Conservation (phyloP, 2,888 invertebrate genomes). For the Actias luna region DNA sequence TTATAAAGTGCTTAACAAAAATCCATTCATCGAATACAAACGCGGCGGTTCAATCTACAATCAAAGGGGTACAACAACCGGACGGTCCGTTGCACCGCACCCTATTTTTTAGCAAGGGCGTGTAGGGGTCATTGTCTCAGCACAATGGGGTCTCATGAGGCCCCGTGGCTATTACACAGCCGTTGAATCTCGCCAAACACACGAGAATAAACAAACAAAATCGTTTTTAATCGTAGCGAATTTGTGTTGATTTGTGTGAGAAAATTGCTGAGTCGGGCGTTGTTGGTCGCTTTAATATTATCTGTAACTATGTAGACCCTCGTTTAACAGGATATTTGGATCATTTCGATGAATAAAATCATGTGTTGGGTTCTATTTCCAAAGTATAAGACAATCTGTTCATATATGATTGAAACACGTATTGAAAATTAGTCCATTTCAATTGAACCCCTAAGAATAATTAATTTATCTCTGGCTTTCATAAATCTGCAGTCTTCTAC, state of each 20-base stretch:
- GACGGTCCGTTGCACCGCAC: constrained; percentile 27
- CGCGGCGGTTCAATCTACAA: constrained; percentile 21
- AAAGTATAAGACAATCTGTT: too few species aligned
- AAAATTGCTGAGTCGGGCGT: constrained; percentile 13
- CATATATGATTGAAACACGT: too few species aligned
- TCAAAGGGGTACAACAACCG: constrained; percentile 25
- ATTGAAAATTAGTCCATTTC: too few species aligned
- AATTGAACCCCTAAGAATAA: too few species aligned
- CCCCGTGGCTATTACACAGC: constrained; percentile 9
- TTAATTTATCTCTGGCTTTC: too few species aligned
- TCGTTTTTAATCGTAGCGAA: constrained; percentile 20
- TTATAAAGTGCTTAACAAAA: constrained; percentile 3
- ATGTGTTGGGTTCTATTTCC: too few species aligned
- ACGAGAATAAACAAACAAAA: constrained; percentile 20
- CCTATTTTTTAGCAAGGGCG: constrained; percentile 23
- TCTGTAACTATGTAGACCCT: too few species aligned
- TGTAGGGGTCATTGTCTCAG: constrained; percentile 15
- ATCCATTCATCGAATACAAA: constrained; percentile 9
- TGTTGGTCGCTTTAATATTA: neutral
- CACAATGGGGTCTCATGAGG: constrained; percentile 8
- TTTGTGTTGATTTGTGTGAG: constrained; percentile 23
- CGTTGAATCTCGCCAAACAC: constrained; percentile 20
- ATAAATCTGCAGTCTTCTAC: too few species aligned
- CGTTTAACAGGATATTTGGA: too few species aligned
- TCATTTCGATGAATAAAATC: too few species aligned